These are phyloP conservation scores for Lycophotia porphyrea DNA, from an alignment of 2,888 invertebrate species.

Conservation along the genomic window DNA sequence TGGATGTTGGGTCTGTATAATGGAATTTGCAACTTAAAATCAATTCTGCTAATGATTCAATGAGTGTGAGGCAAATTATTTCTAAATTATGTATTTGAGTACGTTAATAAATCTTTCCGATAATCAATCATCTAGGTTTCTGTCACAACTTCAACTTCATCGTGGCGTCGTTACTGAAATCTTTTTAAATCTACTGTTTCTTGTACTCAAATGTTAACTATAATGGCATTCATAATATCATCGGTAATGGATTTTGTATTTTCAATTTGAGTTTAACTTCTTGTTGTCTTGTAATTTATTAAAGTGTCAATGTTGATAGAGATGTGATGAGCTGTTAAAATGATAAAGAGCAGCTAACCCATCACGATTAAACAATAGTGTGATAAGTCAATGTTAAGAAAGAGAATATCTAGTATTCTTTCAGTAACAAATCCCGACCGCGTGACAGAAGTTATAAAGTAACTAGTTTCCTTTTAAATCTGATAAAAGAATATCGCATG, in stretches of 20 bases:
- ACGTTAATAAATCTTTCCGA: slow-evolving; percentile 53
- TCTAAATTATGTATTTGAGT: slow-evolving; percentile 27
- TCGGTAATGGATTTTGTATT: slow-evolving; percentile 41
- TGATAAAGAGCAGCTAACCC: background rate
- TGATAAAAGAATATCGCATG: slow-evolving; percentile 24
- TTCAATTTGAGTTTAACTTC: slow-evolving; percentile 22
- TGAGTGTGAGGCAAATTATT: slow-evolving; percentile 34
- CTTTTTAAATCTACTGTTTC: slow-evolving; percentile 39
- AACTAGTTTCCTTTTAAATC: slow-evolving; percentile 24
- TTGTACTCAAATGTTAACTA: slow-evolving; percentile 30
- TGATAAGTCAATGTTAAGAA: background rate
- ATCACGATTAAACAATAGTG: background rate
- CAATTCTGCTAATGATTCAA: slow-evolving; percentile 26
- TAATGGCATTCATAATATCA: slow-evolving; percentile 25
- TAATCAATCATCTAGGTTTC: slow-evolving; percentile 60
- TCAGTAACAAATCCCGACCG: background rate
- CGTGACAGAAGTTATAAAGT: slow-evolving; percentile 9
- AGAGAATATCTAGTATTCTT: background rate
- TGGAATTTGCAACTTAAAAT: slow-evolving; percentile 25
- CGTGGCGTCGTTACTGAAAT: slow-evolving; percentile 31
- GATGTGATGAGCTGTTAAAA: background rate
- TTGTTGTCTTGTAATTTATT: slow-evolving; percentile 14
- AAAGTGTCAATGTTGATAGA: background rate
- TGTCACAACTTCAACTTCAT: slow-evolving; percentile 42
- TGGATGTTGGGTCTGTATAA: background rate